Evolutionary conservation across 2,797 vertebrate genomes (phyloP).

Genomic region (Hydrolagus colliei): DNA sequence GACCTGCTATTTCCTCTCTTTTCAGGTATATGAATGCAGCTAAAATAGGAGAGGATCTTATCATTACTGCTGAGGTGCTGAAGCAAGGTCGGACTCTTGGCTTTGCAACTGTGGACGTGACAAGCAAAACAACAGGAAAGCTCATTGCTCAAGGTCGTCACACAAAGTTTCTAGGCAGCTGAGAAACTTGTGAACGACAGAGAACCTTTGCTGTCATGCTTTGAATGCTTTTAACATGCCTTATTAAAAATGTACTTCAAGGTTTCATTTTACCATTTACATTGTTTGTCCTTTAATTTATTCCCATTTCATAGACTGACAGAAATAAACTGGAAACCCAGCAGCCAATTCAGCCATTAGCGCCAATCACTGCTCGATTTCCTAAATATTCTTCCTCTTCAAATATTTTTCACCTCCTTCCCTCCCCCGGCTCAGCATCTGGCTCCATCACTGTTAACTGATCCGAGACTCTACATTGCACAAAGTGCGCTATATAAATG

Average conservation of each 20-base stretch:
- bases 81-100: constrained; percentile 81
- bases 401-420: no score
- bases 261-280: constrained; percentile 13
- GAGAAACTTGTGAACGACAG: constrained; percentile 30
- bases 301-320: no score
- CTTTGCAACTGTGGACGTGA: constrained; percentile 84
- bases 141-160: constrained; percentile 88
- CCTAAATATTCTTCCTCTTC: no score
- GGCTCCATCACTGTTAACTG: no score
- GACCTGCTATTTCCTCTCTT: constrained; percentile 34
- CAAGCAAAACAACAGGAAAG: constrained; percentile 78
- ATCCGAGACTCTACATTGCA: no score
- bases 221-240: background rate
- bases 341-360: no score
- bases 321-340: no score
- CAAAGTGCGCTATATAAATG: no score
- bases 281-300: background rate
- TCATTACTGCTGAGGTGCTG: constrained; percentile 85
- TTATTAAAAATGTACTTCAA: constrained; percentile 11
- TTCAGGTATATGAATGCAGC: constrained; percentile 86
- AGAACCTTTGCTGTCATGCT: background rate
- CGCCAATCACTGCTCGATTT: no score
- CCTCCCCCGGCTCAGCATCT: no score
- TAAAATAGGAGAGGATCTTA: constrained; percentile 79
- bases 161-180: constrained; percentile 79